Conservation (phyloP, 1,140 invertebrate genomes). For the Eulimnadia texana region DNA sequence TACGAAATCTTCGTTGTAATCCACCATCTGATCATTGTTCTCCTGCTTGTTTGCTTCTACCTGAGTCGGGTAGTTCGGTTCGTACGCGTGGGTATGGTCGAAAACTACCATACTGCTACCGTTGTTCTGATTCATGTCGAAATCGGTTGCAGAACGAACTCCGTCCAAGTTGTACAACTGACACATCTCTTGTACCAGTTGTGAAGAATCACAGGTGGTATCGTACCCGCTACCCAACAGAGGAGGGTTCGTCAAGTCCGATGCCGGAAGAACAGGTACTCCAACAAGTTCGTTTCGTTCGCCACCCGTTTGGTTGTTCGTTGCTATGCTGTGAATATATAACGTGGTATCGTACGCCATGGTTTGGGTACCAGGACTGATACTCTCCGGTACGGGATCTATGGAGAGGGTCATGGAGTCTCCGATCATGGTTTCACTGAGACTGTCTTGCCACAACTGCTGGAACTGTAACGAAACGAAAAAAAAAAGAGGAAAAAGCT, state of each 20-base stretch:
- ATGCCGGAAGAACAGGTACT: background rate
- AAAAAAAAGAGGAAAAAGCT: background rate
- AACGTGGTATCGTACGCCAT: no score
- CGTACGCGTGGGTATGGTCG: no score
- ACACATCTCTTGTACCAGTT: background rate
- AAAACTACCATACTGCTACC: background rate
- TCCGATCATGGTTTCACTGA: background rate
- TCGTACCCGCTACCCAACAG: background rate
- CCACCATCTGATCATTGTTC: background rate
- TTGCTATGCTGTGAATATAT: no score
- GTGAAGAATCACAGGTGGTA: background rate
- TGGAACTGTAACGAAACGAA: background rate
- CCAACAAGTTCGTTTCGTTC: no score
- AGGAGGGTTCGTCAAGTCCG: background rate
- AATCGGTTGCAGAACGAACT: background rate
- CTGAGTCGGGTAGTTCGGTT: no score
- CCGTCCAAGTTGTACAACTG: background rate
- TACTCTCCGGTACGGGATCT: no score
- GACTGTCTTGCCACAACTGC: background rate
- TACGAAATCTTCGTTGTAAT: slow-evolving; percentile 26
- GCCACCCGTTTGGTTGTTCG: no score
- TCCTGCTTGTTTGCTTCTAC: background rate
- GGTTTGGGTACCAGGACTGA: no score
- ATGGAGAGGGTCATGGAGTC: background rate
- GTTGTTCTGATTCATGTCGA: background rate